Base-by-base conservation (phyloP, 2,888 invertebrate genomes). In the Philereme vetulata region DNA sequence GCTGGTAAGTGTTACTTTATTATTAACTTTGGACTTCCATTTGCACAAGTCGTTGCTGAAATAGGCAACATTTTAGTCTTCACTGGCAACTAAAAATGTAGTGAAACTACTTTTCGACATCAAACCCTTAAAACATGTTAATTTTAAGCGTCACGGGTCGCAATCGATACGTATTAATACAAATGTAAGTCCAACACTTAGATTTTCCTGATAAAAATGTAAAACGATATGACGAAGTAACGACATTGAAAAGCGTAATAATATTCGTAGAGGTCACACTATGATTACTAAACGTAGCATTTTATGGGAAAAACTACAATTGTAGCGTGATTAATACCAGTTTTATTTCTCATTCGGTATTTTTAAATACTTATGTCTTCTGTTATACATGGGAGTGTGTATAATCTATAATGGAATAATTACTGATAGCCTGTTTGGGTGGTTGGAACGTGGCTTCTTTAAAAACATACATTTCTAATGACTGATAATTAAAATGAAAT, bases 1-100 rank as follows among this genome's bases (percentile, higher is more conserved):
- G 79, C 85, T 77, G 88, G 92, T 92, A 67, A 92, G 92, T 91
- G 62, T 48, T 55, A 56, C 53, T 62, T 62, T 67, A 73, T 74
- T 72, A 72, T 55, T 57, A 40, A 45, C 2, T 4, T 62, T 74
- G 65, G 74, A 77, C 77, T 66, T 72, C 80, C 77, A 80, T 80
- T 82, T 78, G 33, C 21, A 44, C 35, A 7, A 7, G 7, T 21
- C 45, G 5, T 45, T 6, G 32, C 21, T 5, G 32, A 6, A 6
- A 45, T 7, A 4, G 5, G 7, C 8, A 38, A 4, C 38, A 6
- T 8, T 6, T 4, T 8, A 6, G 38, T 38, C 8, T 38, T 3
- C 7, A 38, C 8, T 8, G 38, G 2, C 38, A 38, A 4, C 6
- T 38, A 38, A 7, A 38, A 38, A 6, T 6, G 8, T 8, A 4